phyloP scores from a whole-genome alignment of 2,888 invertebrate species.

The Pegoplata infirma region DNA sequence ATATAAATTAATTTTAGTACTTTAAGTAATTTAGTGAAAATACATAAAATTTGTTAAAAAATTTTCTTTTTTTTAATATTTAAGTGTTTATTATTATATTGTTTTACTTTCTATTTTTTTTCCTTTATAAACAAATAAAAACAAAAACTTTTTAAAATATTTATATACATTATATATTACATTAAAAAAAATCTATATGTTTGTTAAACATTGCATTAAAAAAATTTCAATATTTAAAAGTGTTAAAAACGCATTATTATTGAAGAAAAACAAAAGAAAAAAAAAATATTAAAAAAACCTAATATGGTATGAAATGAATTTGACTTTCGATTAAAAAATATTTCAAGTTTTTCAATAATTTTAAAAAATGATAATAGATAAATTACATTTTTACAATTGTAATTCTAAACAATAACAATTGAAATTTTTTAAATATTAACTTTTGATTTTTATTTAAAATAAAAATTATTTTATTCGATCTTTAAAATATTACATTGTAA shows the following conservation, averaged over 20 bases:
- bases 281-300: constrained; percentile 22
- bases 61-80: constrained; percentile 40
- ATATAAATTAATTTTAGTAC: constrained; percentile 24
- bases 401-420: too few species aligned
- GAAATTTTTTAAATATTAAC: too few species aligned
- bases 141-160: constrained; percentile 40
- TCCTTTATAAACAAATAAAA: constrained; percentile 13
- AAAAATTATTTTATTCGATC: too few species aligned
- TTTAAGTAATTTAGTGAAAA: constrained; percentile 37
- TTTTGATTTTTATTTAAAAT: too few species aligned
- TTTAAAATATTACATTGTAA: too few species aligned
- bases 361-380: too few species aligned
- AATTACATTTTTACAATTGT: too few species aligned
- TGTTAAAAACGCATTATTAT: constrained; percentile 61
- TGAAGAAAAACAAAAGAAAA: too few species aligned
- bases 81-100: constrained; percentile 52
- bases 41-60: constrained; percentile 39
- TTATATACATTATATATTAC: constrained; percentile 33
- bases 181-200: constrained; percentile 30
- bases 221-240: constrained; percentile 55
- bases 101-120: constrained; percentile 41
- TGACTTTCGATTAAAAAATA: too few species aligned
- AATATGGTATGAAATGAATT: not conserved
- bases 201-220: constrained; percentile 55
- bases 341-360: too few species aligned